Base-by-base conservation (phyloP, 2,113 vertebrate genomes). In the Oreochromis aureus region DNA sequence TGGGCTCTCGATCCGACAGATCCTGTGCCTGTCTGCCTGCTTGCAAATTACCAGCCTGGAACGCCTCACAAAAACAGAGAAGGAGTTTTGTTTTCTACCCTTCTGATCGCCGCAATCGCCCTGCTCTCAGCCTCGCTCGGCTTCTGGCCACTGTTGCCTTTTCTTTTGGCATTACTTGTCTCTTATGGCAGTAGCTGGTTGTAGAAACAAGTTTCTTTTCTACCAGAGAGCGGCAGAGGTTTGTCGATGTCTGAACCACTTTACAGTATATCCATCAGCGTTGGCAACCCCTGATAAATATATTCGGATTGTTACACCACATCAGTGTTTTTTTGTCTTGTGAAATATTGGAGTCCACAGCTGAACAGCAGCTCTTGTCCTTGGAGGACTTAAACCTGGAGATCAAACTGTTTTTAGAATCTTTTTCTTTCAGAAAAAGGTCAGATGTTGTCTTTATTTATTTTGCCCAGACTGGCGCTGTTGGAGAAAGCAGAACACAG, bases 1-100 rank as follows among this genome's bases (percentile, higher is more conserved):
- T 87, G 92, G 90, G 92, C 94, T 92, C 84, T 91, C 71, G 41
- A 82, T 89, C 84, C 44, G 86, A 94, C 94, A 94, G 93, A 93
- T 94, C 94, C 92, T 81, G 82, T 91, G 91, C 90, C 90, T 92
- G 87, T 80, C 86, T 91, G 85, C 84, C 86, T 90, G 86, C 87
- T 89, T 90, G 92, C 83, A 89, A 91, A 92, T 82, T 63, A 89
- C 84, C 89, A 89, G 92, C 87, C 84, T 86, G 94, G 86, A 94
- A 92, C 76, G 18, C 46, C 86, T 85, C 71, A 86, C 69, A 61
- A 81, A 93, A 91, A 87, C 86, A 89, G 69, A 88, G 69, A 87
- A 66, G 59, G 92, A 90, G 83, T 90, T 93, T 87, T 91, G 91
- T 92, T 94, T 94, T 93, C 59, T 79, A 55, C 81, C 36, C 55